These are phyloP conservation scores for Lepidothrix coronata DNA, from an alignment of 2,113 vertebrate genomes.

Conservation along the genomic window DNA sequence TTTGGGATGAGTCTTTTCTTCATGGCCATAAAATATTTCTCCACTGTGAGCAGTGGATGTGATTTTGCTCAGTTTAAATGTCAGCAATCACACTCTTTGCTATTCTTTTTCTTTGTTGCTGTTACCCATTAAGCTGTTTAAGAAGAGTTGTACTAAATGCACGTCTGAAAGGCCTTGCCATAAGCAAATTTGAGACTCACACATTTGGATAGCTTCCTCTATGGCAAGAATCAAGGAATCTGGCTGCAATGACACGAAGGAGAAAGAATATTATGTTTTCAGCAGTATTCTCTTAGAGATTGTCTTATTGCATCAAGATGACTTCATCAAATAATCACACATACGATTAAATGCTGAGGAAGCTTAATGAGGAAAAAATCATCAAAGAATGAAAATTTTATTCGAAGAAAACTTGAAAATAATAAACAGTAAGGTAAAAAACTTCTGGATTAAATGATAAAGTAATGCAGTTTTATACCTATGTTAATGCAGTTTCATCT, in stretches of 20 bases:
- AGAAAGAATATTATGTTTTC: not conserved
- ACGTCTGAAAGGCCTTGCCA: not conserved
- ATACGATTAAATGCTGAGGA: not conserved
- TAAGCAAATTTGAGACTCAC: not conserved
- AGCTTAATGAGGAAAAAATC: not conserved
- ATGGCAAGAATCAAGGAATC: not conserved
- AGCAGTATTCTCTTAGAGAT: not conserved
- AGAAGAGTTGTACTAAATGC: not conserved
- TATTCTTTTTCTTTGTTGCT: not conserved
- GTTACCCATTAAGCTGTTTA: slow-evolving; percentile 28
- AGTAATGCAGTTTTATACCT: not conserved
- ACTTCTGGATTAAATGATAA: not conserved
- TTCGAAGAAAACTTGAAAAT: not conserved
- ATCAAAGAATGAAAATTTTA: not conserved
- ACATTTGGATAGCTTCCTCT: not conserved
- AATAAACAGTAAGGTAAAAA: not conserved
- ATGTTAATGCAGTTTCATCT: not conserved
- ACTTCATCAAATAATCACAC: not conserved
- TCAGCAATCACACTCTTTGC: not conserved
- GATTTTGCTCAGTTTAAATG: not conserved
- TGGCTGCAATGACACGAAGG: not conserved
- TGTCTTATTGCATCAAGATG: not conserved
- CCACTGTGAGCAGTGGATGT: not conserved
- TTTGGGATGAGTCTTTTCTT: not conserved
- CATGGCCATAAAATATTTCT: not conserved